Evolutionary conservation across 2,113 vertebrate species (phyloP), one percentile per base, ranked within the genome.

Genomic region (Phodopus roborovskii): DNA sequence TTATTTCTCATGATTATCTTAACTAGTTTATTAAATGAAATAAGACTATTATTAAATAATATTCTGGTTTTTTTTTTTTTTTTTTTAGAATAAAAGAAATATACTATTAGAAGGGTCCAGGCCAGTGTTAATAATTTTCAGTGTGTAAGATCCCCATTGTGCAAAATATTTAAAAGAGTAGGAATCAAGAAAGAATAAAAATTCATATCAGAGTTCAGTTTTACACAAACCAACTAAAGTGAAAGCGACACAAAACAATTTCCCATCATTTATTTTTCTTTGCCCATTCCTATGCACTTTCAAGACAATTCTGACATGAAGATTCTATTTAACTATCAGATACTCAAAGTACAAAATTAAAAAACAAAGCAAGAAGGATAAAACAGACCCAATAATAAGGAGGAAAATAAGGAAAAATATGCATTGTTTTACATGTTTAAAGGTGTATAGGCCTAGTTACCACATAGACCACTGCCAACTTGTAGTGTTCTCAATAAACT

Each of bases 1-100:
- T 88, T 92, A 86, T n/a, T 70, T 62, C 53, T 94, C 50, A 91
- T 36, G 79, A 68, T 58, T 48, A 77, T 84, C 58, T 94, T 95
- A 82, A 39, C 56, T 82, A 56, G 36, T 39, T 82, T 62, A 74
- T 11, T 86, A 91, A 77, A 50, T 88, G 73, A 81, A 96, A 91
- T 7, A 93, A 68, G 22, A 64, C 11, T 85, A 33, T 50, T 90
- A 85, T 62, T 86, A 87, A 71, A 70, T 68, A 81, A 26, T 45
- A 36, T 56, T 78, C 48, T 48, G 48, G n/a, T n/a, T n/a, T n/a
- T n/a, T n/a, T n/a, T n/a, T n/a, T n/a, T n/a, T n/a, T 56, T 6
- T 77, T 68, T 39, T 89, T 90, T n/a, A 48, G 48, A 92, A 90
- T 53, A 33, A 84, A 78, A 71, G 2, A 68, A 50, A 88, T 11